Evolutionary conservation across 2,113 vertebrate genomes (phyloP).

Genomic region (Danionella cerebrum): DNA sequence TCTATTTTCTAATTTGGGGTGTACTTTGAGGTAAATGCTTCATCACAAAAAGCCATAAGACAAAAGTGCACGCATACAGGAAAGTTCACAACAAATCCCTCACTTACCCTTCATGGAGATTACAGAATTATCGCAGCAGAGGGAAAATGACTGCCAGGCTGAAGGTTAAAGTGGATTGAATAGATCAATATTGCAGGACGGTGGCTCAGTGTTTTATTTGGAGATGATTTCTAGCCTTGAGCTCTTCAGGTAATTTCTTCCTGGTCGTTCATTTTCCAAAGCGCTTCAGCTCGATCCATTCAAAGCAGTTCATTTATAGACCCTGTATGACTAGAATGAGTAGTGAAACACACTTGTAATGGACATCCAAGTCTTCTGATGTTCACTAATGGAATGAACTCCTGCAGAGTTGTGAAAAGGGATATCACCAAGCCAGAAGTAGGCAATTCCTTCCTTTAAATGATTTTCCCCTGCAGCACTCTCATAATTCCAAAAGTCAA

Average conservation of each 20-base stretch:
- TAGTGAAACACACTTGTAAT: not conserved
- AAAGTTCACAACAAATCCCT: slow-evolving; percentile 40
- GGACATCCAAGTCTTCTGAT: slow-evolving; percentile 39
- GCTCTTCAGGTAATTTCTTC: slow-evolving; percentile 40
- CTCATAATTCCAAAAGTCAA: too few species aligned
- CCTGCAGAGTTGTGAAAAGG: not conserved
- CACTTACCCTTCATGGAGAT: slow-evolving; percentile 41
- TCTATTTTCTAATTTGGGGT: too few species aligned
- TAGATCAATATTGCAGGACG: slow-evolving; percentile 52
- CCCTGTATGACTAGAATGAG: not conserved
- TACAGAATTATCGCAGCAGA: slow-evolving; percentile 43
- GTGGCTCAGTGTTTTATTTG: slow-evolving; percentile 48
- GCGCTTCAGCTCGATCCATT: slow-evolving; percentile 28
- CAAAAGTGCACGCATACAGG: too few species aligned
- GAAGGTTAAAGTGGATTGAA: slow-evolving; percentile 47
- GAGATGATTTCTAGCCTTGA: slow-evolving; percentile 53
- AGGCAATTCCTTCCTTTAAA: too few species aligned
- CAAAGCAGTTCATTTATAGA: slow-evolving; percentile 9
- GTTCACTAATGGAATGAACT: slow-evolving; percentile 20
- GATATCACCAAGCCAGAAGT: too few species aligned
- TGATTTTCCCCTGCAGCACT: too few species aligned
- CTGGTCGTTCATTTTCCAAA: slow-evolving; percentile 40
- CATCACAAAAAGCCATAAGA: too few species aligned
- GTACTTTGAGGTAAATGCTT: too few species aligned
- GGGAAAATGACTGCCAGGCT: slow-evolving; percentile 15